A percentile compares a stretch with the other conserved stretches of the same genome.
phyloP scores from a whole-genome alignment of 2,113 vertebrate species.

The Pleuronectes platessa region DNA sequence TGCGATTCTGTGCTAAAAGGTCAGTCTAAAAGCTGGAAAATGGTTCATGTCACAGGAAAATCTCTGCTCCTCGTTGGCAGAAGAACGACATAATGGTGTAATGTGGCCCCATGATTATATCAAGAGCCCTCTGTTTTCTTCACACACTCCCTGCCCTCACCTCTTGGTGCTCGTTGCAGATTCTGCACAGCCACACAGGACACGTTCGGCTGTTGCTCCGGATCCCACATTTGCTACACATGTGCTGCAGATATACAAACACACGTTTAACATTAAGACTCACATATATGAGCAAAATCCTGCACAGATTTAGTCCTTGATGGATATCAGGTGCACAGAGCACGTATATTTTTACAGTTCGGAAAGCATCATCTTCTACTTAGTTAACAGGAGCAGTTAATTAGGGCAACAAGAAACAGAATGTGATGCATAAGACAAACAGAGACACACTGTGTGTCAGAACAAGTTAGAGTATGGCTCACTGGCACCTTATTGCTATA shows the following conservation, averaged over 20 bases:
- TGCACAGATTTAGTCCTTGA: constrained; percentile 10
- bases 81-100: constrained; percentile 1
- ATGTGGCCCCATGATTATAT: not conserved
- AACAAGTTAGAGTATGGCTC: constrained; percentile 19
- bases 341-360: constrained; percentile 44
- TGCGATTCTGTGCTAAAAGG: constrained; percentile 18
- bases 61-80: not conserved
- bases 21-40: constrained; percentile 16
- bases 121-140: not conserved
- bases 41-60: constrained; percentile 2
- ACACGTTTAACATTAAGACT: not conserved
- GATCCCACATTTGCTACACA: constrained; percentile 92
- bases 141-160: constrained; percentile 79
- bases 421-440: constrained; percentile 27
- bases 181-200: constrained; percentile 91
- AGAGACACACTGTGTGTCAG: constrained; percentile 15
- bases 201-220: constrained; percentile 84
- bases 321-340: not conserved
- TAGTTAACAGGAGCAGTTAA: constrained; percentile 4
- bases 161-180: constrained; percentile 95
- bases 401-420: constrained; percentile 29
- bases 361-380: constrained; percentile 32
- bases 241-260: constrained; percentile 79
- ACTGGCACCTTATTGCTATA: not conserved
- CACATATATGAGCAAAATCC: not conserved